Conservation (phyloP, 2,797 vertebrate species). For the Tokudaia tokunoshimensis region DNA sequence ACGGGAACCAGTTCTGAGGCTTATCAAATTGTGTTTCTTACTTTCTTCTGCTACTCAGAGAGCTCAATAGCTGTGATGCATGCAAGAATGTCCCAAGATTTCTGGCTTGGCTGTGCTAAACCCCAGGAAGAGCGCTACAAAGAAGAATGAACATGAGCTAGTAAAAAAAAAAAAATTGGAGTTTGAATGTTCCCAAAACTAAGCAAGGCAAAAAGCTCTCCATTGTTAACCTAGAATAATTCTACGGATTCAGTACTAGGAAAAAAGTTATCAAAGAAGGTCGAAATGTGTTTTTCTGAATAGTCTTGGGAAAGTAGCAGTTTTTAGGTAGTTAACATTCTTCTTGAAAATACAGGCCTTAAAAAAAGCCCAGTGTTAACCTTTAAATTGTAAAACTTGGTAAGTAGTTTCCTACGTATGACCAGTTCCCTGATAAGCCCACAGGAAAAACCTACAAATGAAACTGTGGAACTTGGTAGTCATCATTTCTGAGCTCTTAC, state of each 20-base stretch:
- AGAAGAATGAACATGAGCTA: not conserved
- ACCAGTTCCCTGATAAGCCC: slow-evolving; percentile 24
- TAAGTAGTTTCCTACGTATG: slow-evolving; percentile 14
- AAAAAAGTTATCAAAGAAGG: not conserved
- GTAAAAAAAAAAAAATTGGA: slow-evolving; percentile 3
- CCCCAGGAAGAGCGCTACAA: slow-evolving; percentile 3
- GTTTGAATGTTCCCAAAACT: slow-evolving; percentile 34
- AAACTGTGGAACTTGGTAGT: slow-evolving; percentile 6
- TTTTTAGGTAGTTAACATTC: slow-evolving; percentile 23
- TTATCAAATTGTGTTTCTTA: not conserved
- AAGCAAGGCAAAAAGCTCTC: slow-evolving; percentile 51
- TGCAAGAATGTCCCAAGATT: not conserved
- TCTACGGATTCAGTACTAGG: not conserved
- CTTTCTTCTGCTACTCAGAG: not conserved
- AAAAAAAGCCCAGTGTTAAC: not conserved
- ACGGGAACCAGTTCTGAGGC: not conserved
- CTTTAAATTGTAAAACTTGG: slow-evolving; percentile 18
- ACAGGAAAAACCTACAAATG: not conserved
- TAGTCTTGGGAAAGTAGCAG: slow-evolving; percentile 22
- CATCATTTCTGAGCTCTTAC: not conserved
- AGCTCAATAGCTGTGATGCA: not conserved
- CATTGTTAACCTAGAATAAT: slow-evolving; percentile 41
- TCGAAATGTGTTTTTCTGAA: not conserved
- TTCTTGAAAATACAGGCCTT: slow-evolving; percentile 44
- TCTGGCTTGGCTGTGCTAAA: not conserved